A percentile compares a stretch with the other conserved stretches of the same genome.
Evolutionary conservation across 2,888 invertebrate genomes (phyloP).

Genomic region (Dicroscelio sp.): DNA sequence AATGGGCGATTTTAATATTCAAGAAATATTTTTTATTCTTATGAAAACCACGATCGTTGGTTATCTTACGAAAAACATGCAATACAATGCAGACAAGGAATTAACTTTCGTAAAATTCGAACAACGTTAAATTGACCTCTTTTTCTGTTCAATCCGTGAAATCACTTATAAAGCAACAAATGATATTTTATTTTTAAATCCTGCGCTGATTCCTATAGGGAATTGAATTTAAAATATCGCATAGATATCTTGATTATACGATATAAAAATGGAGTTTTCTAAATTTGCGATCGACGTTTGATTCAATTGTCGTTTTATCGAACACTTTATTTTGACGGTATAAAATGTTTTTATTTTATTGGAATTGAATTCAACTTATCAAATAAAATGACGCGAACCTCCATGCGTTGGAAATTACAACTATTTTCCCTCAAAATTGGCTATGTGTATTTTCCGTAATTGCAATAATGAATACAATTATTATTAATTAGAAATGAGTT

Average conservation of each 20-base stretch:
- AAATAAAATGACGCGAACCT: background rate
- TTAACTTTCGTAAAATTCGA: background rate
- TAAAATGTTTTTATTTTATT: too few species aligned
- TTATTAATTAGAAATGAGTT: too few species aligned
- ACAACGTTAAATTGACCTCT: too few species aligned
- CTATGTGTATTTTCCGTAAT: too few species aligned
- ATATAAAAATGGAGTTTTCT: slow-evolving; percentile 31
- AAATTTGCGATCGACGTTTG: slow-evolving; percentile 36
- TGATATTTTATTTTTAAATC: slow-evolving; percentile 32
- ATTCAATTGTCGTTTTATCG: slow-evolving; percentile 32
- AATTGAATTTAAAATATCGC: slow-evolving; percentile 4
- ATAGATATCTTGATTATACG: slow-evolving; percentile 34
- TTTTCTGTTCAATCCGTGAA: background rate
- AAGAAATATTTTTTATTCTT: too few species aligned
- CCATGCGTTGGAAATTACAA: background rate
- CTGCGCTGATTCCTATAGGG: background rate
- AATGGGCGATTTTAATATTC: too few species aligned
- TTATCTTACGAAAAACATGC: too few species aligned
- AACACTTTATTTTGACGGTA: slow-evolving; percentile 10
- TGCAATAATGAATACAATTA: too few species aligned
- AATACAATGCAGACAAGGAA: background rate
- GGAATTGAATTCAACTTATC: too few species aligned
- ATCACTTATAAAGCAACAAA: slow-evolving; percentile 18
- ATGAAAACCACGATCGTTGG: too few species aligned
- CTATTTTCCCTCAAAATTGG: too few species aligned